Evolutionary conservation across 2,888 invertebrate genomes (phyloP), one percentile per base, ranked within the genome.

Genomic region (Cataglyphis cursor): DNA sequence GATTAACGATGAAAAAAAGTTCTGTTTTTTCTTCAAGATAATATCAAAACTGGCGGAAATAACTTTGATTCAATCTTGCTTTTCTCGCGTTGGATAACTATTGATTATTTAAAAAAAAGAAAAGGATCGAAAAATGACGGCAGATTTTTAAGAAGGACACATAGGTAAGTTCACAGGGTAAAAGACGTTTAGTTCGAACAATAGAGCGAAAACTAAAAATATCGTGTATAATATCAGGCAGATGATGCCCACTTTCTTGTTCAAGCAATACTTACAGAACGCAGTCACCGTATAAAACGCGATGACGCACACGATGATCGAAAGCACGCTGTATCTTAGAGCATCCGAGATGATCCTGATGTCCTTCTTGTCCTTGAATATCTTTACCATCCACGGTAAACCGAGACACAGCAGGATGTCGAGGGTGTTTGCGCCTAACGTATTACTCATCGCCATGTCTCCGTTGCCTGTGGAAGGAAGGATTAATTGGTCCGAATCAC

Each of bases 391-490:
- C 98, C 98, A 98, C 0, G 98, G 98, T 35, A 98, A 93, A 1
- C 98, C 98, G 62, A 98, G 95, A 2, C 98, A 98, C 73, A 98
- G 96, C 1, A 98, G 95, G 81, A 98, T 98, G 83, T 98, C 98
- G 93, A 98, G 95, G 0, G 98, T 98, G 93, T 98, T 98, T 0
- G 98, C 98, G 0, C 98, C 98, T 12, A 98, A 94, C 0, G 98
- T 97, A 92, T 98, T 98, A 9, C 98, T 98, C 31, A 98, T 97
- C 0, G 98, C 98, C 95, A 98, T 98, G 38, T 97, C 97, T 18
- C 97, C 98, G 94, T 97, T 97, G 87, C 98, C 98, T 98, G 93
- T 10, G 12, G 0, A 12, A n/a, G 48, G 35, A 18, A 6, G 51
- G 31, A 64, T 28, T 28, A 28, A 28, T 59, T 12, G 24, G 41